A percentile compares a stretch with the other conserved stretches of the same genome.
Evolutionary conservation across 2,888 invertebrate genomes (phyloP).

Genomic region (Cordilura impudica): DNA sequence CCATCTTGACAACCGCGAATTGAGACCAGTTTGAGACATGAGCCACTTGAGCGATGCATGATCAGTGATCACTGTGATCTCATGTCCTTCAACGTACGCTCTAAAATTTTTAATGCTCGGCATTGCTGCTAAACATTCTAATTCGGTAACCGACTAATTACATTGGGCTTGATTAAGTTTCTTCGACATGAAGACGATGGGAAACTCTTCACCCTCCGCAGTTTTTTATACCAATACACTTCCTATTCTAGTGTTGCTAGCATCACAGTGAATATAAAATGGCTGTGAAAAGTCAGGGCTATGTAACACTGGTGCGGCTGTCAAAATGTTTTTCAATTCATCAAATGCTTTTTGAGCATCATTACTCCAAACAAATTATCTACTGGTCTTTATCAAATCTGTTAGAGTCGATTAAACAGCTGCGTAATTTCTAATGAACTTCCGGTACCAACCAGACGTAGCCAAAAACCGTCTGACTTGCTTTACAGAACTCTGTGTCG

Average conservation of each 20-base stretch:
- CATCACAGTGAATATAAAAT: not conserved
- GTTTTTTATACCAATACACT: not conserved
- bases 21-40: no score
- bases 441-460: conserved; percentile 59
- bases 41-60: no score
- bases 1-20: no score
- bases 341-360: no score
- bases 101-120: conserved; percentile 21
- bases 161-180: no score
- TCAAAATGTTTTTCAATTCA: no score
- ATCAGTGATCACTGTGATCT: not conserved
- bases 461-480: no score
- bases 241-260: no score
- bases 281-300: conserved; percentile 18
- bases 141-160: no score
- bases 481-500: conserved; percentile 42
- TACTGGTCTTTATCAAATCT: conserved; percentile 6
- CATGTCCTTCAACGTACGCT: no score
- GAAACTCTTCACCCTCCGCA: conserved; percentile 17
- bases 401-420: conserved; percentile 40
- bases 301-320: conserved; percentile 19
- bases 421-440: conserved; percentile 30
- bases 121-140: not conserved
- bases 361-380: conserved; percentile 36
- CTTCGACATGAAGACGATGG: no score